Evolutionary conservation across 2,113 vertebrate genomes (phyloP).

Genomic region (Cyanoderma ruficeps): DNA sequence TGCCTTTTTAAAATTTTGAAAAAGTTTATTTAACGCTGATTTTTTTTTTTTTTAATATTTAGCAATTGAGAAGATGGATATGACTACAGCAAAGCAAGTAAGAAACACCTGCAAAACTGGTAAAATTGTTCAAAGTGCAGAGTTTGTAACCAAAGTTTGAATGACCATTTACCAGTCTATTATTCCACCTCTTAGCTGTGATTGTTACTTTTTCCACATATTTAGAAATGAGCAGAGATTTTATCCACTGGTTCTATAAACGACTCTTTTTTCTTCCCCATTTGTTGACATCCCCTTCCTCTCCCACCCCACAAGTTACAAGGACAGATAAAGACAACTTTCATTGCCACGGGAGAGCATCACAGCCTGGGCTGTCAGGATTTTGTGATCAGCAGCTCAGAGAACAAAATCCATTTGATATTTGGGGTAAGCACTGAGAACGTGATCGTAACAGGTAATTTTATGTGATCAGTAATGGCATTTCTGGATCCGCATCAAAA

Average conservation of each 20-base stretch:
- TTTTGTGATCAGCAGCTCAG: slow-evolving; percentile 75
- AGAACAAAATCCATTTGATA: slow-evolving; percentile 77
- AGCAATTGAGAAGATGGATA: slow-evolving; percentile 86
- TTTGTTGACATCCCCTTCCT: neutral
- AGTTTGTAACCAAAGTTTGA: neutral
- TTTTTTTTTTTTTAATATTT: neutral
- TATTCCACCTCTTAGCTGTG: neutral
- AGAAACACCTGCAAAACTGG: neutral
- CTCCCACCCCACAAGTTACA: slow-evolving; percentile 77
- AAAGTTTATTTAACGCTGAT: neutral
- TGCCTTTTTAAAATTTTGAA: neutral
- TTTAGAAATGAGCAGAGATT: neutral
- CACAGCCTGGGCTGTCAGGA: slow-evolving; percentile 80
- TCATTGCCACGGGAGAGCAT: slow-evolving; percentile 80
- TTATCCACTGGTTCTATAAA: neutral
- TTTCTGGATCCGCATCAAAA: neutral
- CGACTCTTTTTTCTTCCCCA: neutral
- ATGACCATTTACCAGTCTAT: neutral
- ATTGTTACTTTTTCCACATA: neutral
- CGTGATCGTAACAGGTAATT: rapidly evolving
- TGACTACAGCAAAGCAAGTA: slow-evolving; percentile 81
- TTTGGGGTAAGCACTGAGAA: slow-evolving; percentile 80
- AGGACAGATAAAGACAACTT: slow-evolving; percentile 83
- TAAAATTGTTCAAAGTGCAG: neutral
- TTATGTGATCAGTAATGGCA: neutral